Base-by-base conservation (phyloP, 2,888 invertebrate species). In the Agrotis puta region DNA sequence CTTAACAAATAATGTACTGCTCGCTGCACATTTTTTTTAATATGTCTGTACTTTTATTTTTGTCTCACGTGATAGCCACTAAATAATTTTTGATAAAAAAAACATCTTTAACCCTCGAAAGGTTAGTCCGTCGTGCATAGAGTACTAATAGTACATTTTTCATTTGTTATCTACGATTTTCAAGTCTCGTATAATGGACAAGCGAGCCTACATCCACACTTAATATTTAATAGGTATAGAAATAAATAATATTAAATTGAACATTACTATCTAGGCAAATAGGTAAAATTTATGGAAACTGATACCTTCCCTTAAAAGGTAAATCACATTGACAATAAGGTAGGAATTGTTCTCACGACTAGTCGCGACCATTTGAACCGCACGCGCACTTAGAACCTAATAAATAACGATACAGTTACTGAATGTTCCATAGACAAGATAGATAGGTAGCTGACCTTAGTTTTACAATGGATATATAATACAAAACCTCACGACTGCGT, bases 311-410 rank as follows among this genome's bases (percentile, higher is more conserved):
- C 70, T 16, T 62, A 20, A 53, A 71, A 16, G 57, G 57, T 48
- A 79, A 74, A 66, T 73, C 61, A 79, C n/a, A 2, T n/a, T 33
- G 43, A 45, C 33, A 62, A 50, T 62, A 62, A 50, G 57, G 57
- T 66, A 62, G 33, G 61, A 48, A 66, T 54, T 74, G 61, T 74
- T 66, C 74, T 79, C 80, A 66, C 74, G 79, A 78, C 72, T 63
- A 48, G 45, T 7, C 22, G 11, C 54, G 56, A 74, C 50, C 58
- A 20, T 75, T 74, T 74, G 57, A 74, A 78, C 74, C 27, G 43
- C 33, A 63, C 58, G 78, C 47, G 43, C 33, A 58, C 48, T 71
- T 48, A 65, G 47, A 24, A 71, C 27, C 47, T 78, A 59, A 63
- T 57, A 71, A 75, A 75, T 59, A 75, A 51, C 14, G 1, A 20